phyloP scores from a whole-genome alignment of 1,140 invertebrate genomes.

The Sogatella furcifera region DNA sequence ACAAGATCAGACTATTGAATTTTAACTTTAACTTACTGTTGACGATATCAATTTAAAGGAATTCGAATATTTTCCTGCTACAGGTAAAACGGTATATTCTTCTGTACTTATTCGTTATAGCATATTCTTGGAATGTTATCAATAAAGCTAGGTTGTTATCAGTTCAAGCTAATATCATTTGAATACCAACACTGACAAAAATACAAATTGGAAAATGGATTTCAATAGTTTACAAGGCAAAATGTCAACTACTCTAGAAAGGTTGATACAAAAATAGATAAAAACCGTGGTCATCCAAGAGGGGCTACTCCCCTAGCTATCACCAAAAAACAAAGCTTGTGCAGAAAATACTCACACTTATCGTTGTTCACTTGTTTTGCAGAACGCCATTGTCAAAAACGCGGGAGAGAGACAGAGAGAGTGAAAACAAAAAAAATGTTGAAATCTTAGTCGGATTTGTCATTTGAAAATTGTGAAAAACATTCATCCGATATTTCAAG shows the following conservation, averaged over 20 bases:
- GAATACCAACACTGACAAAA: constrained; percentile 27
- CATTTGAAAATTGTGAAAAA: background rate
- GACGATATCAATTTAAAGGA: too few species aligned
- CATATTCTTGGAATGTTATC: background rate
- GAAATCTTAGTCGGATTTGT: constrained; percentile 6
- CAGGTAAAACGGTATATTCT: background rate
- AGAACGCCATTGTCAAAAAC: constrained; percentile 15
- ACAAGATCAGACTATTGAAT: too few species aligned
- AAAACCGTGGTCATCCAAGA: background rate
- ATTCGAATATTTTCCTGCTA: too few species aligned
- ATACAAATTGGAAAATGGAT: background rate
- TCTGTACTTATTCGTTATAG: background rate
- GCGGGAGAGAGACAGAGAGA: constrained; percentile 6
- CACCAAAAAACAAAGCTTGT: constrained; percentile 6
- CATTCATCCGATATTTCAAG: too few species aligned
- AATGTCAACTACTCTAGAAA: too few species aligned
- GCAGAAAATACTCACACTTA: constrained; percentile 12
- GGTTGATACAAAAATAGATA: background rate
- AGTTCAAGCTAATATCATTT: constrained; percentile 21
- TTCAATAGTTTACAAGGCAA: too few species aligned
- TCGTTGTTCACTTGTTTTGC: constrained; percentile 7
- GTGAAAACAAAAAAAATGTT: constrained; percentile 13
- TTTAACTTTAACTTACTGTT: too few species aligned
- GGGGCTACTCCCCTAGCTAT: constrained; percentile 4
- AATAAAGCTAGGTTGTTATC: background rate